Conservation (phyloP, 2,888 invertebrate species). For the Folsomia candida region DNA sequence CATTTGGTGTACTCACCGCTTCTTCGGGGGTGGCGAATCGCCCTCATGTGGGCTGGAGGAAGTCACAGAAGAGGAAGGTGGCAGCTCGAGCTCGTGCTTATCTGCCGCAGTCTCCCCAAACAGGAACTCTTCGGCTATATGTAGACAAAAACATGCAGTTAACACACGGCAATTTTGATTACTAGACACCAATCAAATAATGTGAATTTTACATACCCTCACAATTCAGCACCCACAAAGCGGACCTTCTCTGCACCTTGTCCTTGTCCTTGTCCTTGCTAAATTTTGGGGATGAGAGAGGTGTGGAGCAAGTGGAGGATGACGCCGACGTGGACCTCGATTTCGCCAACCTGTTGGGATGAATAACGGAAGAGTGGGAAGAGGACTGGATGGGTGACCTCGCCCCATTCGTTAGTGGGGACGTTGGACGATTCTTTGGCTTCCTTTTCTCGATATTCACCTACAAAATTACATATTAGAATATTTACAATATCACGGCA, state of each 20-base stretch:
- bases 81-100: conserved; percentile 48
- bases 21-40: conserved; percentile 42
- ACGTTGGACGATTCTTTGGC: not conserved
- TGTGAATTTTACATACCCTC: too few relatives aligned
- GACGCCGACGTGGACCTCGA: not conserved
- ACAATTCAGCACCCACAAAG: conserved; percentile 72
- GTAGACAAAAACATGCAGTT: too few relatives aligned
- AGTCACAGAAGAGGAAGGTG: conserved; percentile 37
- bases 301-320: not conserved
- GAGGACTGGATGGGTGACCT: too few relatives aligned
- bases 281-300: conserved; percentile 8
- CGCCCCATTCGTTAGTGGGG: too few relatives aligned
- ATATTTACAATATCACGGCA: too few relatives aligned
- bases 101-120: conserved; percentile 62
- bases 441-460: conserved; percentile 5
- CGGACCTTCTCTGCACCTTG: conserved; percentile 52
- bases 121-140: conserved; percentile 82
- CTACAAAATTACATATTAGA: too few relatives aligned
- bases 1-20: conserved; percentile 45
- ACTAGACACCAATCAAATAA: too few relatives aligned
- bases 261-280: conserved; percentile 7
- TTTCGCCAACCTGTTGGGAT: conserved; percentile 5
- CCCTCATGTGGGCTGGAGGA: not conserved
- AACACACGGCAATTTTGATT: too few relatives aligned
- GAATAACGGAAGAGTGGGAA: too few relatives aligned